Percentiles rank a stretch among this genome's conserved stretches.
Conservation (phyloP, 2,113 vertebrate genomes). For the Myrmecobius fasciatus region DNA sequence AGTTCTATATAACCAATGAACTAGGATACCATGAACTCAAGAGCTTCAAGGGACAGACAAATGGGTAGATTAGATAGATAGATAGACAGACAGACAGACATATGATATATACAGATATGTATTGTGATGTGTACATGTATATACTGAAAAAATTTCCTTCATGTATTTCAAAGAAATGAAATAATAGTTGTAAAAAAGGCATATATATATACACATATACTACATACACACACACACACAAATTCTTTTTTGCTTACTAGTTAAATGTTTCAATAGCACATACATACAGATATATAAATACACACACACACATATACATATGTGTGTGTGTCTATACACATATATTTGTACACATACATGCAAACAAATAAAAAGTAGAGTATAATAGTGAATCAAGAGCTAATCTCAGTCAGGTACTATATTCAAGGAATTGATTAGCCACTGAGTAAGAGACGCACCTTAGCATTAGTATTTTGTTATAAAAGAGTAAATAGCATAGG, state of each 20-base stretch:
- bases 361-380: background rate
- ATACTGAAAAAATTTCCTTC: background rate
- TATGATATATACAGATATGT: background rate
- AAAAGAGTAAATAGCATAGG: background rate
- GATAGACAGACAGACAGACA: background rate
- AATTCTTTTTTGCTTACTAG: background rate
- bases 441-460: background rate
- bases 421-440: background rate
- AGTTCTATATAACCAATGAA: background rate
- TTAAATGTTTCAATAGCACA: background rate
- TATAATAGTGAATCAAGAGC: background rate
- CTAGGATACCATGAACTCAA: background rate
- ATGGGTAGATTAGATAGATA: too few species aligned
- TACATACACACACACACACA: background rate
- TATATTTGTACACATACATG: background rate
- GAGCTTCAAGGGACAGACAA: background rate
- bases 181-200: background rate
- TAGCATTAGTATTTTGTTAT: background rate
- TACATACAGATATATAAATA: too few species aligned
- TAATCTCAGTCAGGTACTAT: background rate
- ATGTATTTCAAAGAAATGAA: background rate
- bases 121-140: background rate
- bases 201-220: background rate
- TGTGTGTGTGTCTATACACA: too few species aligned
- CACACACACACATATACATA: background rate